Evolutionary conservation across 2,888 invertebrate species (phyloP).

Genomic region (Diarsia rubi): DNA sequence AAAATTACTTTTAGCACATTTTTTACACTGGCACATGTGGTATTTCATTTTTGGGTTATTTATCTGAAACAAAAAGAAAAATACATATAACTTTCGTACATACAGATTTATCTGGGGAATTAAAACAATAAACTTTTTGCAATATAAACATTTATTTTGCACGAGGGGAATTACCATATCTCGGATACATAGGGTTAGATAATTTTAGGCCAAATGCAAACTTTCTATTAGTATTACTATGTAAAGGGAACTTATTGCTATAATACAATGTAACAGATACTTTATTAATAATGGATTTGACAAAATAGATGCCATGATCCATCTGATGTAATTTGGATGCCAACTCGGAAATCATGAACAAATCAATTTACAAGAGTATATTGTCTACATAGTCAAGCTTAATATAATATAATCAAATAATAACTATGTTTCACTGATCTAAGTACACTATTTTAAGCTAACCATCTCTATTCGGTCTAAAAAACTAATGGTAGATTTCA

Average conservation of each 20-base stretch:
- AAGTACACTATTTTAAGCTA: background rate
- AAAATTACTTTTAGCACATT: slow-evolving; percentile 76
- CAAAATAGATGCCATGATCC: background rate
- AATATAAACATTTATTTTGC: no score
- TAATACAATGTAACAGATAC: background rate
- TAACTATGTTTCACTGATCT: background rate
- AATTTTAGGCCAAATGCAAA: background rate
- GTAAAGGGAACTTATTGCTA: background rate
- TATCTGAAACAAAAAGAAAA: slow-evolving; percentile 82
- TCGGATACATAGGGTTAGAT: accelerated
- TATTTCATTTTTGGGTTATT: slow-evolving; percentile 80
- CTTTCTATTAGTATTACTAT: background rate
- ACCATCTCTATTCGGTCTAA: background rate
- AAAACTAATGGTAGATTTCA: background rate
- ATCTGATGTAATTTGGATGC: slow-evolving; percentile 26
- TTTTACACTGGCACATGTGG: slow-evolving; percentile 83
- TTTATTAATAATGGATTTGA: background rate
- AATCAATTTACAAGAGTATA: slow-evolving; percentile 3
- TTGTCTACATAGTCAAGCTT: background rate
- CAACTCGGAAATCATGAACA: background rate
- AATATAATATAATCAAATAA: background rate
- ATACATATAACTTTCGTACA: background rate
- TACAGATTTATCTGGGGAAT: background rate
- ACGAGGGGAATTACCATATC: background rate
- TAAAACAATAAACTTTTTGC: background rate